A percentile compares a stretch with the other conserved stretches of the same genome.
Evolutionary conservation across 2,797 vertebrate genomes (phyloP).

Genomic region (Tenualosa ilisha): DNA sequence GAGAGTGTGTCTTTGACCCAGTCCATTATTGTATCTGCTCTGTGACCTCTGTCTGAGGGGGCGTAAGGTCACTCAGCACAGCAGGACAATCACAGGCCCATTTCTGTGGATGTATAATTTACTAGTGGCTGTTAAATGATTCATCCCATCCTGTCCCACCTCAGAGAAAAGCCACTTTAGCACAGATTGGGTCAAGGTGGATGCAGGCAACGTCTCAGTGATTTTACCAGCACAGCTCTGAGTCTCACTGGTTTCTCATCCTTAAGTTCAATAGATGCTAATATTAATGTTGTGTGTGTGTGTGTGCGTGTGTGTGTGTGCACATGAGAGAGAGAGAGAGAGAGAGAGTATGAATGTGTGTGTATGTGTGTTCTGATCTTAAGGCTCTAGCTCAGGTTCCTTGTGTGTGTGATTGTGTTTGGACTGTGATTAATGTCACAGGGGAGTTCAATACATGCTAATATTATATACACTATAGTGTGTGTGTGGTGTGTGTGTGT

Average conservation of each 20-base stretch:
- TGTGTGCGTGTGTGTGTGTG: not conserved
- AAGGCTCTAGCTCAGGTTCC: too few species aligned
- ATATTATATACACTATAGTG: too few species aligned
- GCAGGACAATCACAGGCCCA: not conserved
- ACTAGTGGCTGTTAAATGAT: not conserved
- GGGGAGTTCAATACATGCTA: too few species aligned
- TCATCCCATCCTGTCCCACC: not conserved
- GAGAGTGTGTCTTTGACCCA: not conserved
- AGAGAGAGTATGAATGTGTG: not conserved
- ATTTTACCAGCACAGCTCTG: not conserved
- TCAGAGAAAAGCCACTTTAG: too few species aligned
- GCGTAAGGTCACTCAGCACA: not conserved
- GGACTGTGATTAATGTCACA: too few species aligned
- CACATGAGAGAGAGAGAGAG: too few species aligned
- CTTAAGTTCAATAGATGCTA: not conserved
- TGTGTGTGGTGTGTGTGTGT: not conserved
- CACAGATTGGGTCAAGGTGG: not conserved
- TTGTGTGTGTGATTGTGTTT: not conserved
- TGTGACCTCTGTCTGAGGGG: not conserved
- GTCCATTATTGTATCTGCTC: not conserved
- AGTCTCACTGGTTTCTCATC: not conserved
- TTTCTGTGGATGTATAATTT: not conserved
- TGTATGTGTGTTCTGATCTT: not conserved
- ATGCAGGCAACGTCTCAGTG: not conserved
- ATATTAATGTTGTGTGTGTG: not conserved